Evolutionary conservation across 2,113 vertebrate genomes (phyloP).

Genomic region (Falco punctatus): DNA sequence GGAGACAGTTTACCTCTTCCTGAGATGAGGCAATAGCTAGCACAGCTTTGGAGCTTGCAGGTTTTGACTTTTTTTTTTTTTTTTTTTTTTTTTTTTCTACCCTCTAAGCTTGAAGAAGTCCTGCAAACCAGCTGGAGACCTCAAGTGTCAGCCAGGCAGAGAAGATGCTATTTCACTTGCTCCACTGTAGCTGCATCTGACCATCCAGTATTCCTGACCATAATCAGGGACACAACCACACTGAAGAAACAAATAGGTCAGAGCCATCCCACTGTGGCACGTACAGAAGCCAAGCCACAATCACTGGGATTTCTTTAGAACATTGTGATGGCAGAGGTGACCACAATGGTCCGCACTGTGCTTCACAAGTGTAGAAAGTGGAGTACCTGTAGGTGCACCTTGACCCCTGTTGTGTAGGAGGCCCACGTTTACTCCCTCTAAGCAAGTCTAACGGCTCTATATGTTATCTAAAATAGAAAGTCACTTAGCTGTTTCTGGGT

Average conservation of each 20-base stretch:
- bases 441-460: background rate
- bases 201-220: background rate
- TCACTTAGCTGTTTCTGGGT: background rate
- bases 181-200: background rate
- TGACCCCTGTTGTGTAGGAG: background rate
- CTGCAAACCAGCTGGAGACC: background rate
- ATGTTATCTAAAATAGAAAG: background rate
- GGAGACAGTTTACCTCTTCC: background rate
- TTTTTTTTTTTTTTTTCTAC: background rate
- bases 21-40: background rate
- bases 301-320: accelerated
- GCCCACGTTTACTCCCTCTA: background rate
- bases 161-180: background rate
- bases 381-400: background rate
- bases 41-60: background rate
- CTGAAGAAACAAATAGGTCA: background rate
- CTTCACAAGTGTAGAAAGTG: background rate
- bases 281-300: background rate
- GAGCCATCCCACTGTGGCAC: background rate
- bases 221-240: background rate
- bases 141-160: background rate
- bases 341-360: no score
- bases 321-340: background rate
- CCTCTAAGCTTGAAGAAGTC: background rate
- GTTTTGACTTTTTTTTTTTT: background rate